Evolutionary conservation across 2,888 invertebrate genomes (phyloP).

Genomic region (Bhutanitis thaidina): DNA sequence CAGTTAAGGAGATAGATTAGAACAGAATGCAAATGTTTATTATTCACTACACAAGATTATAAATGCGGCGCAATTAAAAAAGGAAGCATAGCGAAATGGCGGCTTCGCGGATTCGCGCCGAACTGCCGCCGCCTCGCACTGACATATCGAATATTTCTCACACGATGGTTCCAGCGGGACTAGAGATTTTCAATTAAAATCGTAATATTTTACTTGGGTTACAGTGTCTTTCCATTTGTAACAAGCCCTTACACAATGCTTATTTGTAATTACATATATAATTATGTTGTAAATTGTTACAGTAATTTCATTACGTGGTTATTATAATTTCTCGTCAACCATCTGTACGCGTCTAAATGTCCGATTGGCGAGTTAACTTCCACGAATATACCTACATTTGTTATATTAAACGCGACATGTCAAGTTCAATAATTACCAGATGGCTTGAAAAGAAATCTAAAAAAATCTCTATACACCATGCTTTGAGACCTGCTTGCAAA

Average conservation of each 20-base stretch:
- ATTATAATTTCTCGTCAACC: constrained; percentile 72
- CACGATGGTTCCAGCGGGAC: constrained; percentile 82
- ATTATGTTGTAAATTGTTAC: constrained; percentile 75
- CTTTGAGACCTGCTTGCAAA: constrained; percentile 71
- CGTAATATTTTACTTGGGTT: constrained; percentile 81
- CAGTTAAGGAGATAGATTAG: constrained; percentile 66
- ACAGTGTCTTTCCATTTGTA: constrained; percentile 81
- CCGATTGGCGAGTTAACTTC: constrained; percentile 29
- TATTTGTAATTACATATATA: constrained; percentile 72
- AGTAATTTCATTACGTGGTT: constrained; percentile 80
- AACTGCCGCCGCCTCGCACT: constrained; percentile 37
- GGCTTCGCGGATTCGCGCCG: constrained; percentile 28
- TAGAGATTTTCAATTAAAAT: constrained; percentile 84
- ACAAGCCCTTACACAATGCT: constrained; percentile 83
- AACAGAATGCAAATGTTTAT: constrained; percentile 77
- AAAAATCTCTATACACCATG: constrained; percentile 77
- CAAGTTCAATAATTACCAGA: constrained; percentile 41
- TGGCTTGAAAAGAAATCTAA: constrained; percentile 74
- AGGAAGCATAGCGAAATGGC: constrained; percentile 69
- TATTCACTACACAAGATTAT: constrained; percentile 72
- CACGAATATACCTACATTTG: constrained; percentile 23
- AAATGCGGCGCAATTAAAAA: constrained; percentile 69
- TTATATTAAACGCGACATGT: constrained; percentile 26
- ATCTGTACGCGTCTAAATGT: constrained; percentile 48
- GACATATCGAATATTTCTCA: constrained; percentile 55